Base-by-base conservation (phyloP, 1,140 invertebrate genomes). In the Ceratina calcarata region DNA sequence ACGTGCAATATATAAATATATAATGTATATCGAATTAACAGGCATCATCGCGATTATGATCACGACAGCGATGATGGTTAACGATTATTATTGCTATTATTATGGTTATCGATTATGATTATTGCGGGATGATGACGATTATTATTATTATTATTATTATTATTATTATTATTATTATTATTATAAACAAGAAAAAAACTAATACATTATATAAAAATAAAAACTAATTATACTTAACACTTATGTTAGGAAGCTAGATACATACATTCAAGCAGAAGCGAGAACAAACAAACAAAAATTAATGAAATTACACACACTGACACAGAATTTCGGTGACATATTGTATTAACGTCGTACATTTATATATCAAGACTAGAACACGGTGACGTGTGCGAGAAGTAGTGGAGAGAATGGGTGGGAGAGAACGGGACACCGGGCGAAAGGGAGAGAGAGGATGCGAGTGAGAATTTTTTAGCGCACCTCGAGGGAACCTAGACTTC, bases 191-290 rank as follows among this genome's bases (percentile, higher is more conserved):
- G 57, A 60, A 79, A 77, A 78, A 86, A 82, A 78, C 73, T 86
- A 89, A 90, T 89, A 87, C 86, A 90, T 87, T 90, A 86, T 88
- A 89, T 82, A 86, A 88, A 86, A 18, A 90, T 86, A 89, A 89
- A 70, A 88, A 76, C 79, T 87, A 89, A 90, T 90, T 89, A 89
- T 87, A 90, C 84, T 89, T 88, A 90, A 89, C 85, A 89, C 82
- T 91, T 91, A 90, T 86, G 88, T 91, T 91, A 91, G 90, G 88
- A 90, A 89, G 89, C 87, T 91, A 91, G 90, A 88, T 81, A 88
- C 86, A 82, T 89, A 87, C 78, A 89, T 89, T 89, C 86, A 87
- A 85, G 88, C 80, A 88, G 16, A 13, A 83, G 83, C 85, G 85
- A 88, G 80, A 86, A 83, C 69, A 65, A 49, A 37, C 10, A 61